Evolutionary conservation across 2,113 vertebrate genomes (phyloP), one percentile per base, ranked within the genome.

Genomic region (Ochotona princeps): DNA sequence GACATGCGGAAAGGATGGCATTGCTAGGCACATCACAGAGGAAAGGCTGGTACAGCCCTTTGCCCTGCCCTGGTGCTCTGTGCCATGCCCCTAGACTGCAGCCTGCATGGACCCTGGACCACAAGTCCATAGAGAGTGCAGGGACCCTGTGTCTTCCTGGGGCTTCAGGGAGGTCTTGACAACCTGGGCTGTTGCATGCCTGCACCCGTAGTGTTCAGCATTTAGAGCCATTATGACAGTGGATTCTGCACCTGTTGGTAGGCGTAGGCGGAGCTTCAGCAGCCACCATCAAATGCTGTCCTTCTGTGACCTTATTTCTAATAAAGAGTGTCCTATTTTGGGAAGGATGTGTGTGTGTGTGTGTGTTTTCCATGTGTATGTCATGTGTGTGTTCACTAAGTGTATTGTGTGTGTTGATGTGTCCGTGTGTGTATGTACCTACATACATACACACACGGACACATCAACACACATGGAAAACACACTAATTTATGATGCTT

Each of bases 241-340:
- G 8, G 23, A 3, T 69, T 87, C n/a, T 81, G 51, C 1, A 15
- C 69, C 60, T 82, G 13, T 85, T 79, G 49, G 7, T 80, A 57
- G 66, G 63, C 63, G 44, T 70, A 78, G 4, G 72, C 15, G 70
- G 65, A 83, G 38, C 10, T 49, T 88, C 72, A 49, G 54, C 4
- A 57, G 54, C 15, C 18, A 20, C 14, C 13, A 0, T 18, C 54
- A 57, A 6, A 57, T 57, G 54, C 18, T 18, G 38, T 85, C 75
- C 32, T 78, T 61, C 47, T 94, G 28, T 74, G 28, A 38, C 51
- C 57, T 60, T 25, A 49, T 92, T 95, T 79, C 32, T 80, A 96
- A 96, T 96, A 97, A 96, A 97, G 73, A 66, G 3, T 66, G 87
- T 32, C 95, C 44, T 91, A 70, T 93, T 90, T 94, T 66, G 65